Base-by-base conservation (phyloP, 1,140 invertebrate species). In the Hylaeus volcanicus region DNA sequence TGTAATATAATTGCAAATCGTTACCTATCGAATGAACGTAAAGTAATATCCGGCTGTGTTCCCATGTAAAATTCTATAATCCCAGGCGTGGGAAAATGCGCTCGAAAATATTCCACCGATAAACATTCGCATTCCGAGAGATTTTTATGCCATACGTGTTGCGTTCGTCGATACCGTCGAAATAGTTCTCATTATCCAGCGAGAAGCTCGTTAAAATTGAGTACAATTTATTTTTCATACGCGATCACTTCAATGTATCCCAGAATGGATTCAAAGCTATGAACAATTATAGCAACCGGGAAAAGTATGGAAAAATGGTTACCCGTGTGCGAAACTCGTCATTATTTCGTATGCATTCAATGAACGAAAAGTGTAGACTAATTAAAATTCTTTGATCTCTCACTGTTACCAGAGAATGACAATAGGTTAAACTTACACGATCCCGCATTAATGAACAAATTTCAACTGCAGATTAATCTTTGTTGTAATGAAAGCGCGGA, bases 391-490 rank as follows among this genome's bases (percentile, higher is more conserved):
- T 69, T 75, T 80, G 69, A 80, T 56, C 79, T 66, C n/a, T 1
- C 55, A 53, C 60, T 64, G 55, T 51, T 14, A 48, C 45, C 37
- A 3, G 5, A 8, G 15, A 26, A 64, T 75, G 64, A 75, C 69
- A 80, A 66, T 75, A 64, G 73, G 73, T 66, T 55, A 68, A 80
- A 80, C 72, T 80, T 80, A 75, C 75, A 80, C 75, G 73, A 80
- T 80, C 43, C 63, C 73, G 73, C 55, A 80, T 80, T 75, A 80
- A 80, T 75, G 79, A 80, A 75, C 79, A 80, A 80, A 80, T 72
- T 80, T 80, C 71, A 80, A 68, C 79, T 69, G 39, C 56, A 74
- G 64, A 80, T 80, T 80, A 80, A 80, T 80, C 73, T 80, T 75
- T 51, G 55, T 64, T 11, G 73, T 61, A 75, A 80, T 80, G 79